Conservation (phyloP, 2,113 vertebrate species). For the Scatophagus argus region DNA sequence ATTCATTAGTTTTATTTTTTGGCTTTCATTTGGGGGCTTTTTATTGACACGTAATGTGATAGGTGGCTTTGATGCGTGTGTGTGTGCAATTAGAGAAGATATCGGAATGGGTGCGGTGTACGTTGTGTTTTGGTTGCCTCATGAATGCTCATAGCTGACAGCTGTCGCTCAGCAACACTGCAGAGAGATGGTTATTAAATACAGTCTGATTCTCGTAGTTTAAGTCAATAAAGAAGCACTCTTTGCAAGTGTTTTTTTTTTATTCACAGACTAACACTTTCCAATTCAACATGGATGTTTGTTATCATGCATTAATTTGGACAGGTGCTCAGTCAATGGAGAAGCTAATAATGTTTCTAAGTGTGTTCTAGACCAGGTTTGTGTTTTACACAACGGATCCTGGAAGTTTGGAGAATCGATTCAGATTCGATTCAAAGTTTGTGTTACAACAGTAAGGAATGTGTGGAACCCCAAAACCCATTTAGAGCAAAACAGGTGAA, state of each 20-base stretch:
- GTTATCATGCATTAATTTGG: constrained; percentile 42
- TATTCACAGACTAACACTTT: constrained; percentile 13
- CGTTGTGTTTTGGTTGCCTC: constrained; percentile 35
- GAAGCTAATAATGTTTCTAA: constrained; percentile 14
- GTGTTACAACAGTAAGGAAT: constrained; percentile 12
- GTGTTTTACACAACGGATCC: constrained; percentile 37
- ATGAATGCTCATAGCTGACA: neutral
- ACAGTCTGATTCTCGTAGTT: constrained; percentile 1
- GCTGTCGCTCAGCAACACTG: constrained; percentile 28
- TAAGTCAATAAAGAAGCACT: neutral
- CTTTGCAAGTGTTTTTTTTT: neutral
- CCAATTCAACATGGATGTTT: constrained; percentile 1
- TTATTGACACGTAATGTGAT: constrained; percentile 24
- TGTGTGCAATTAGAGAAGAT: constrained; percentile 31
- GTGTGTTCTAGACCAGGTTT: constrained; percentile 18
- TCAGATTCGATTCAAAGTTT: constrained; percentile 15
- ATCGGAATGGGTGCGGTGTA: constrained; percentile 23
- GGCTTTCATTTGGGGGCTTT: constrained; percentile 51
- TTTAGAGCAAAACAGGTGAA: neutral
- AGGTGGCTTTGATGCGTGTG: constrained; percentile 30
- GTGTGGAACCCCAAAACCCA: constrained; percentile 6
- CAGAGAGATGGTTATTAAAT: neutral
- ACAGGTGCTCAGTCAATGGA: neutral
- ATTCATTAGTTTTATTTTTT: constrained; percentile 52
- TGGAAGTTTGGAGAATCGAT: constrained; percentile 1